Conservation (phyloP, 1,140 invertebrate genomes). For the Drosophila elegans region DNA sequence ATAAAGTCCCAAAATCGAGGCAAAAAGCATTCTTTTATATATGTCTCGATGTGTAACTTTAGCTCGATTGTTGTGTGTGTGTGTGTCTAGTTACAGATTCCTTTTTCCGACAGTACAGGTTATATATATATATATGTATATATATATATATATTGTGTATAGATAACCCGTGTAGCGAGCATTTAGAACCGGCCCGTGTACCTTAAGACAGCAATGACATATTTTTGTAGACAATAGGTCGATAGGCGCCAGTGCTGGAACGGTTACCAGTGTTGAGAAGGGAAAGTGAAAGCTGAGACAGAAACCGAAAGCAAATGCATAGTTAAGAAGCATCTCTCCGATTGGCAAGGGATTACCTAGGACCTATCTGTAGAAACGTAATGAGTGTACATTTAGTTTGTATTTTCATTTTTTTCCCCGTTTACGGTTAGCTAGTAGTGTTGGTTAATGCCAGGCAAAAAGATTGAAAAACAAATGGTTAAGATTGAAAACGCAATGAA, state of each 20-base stretch:
- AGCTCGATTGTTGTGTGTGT: slow-evolving; percentile 3
- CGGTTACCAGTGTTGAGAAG: not conserved
- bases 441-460: slow-evolving; percentile 34
- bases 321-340: slow-evolving; percentile 20
- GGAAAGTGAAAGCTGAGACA: not conserved
- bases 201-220: slow-evolving; percentile 13
- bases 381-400: slow-evolving; percentile 11
- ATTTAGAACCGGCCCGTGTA: slow-evolving; percentile 14
- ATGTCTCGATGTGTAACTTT: slow-evolving; percentile 7
- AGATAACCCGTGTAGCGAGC: slow-evolving; percentile 2
- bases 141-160: slow-evolving; percentile 4
- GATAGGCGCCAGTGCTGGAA: not conserved
- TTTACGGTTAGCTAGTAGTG: slow-evolving; percentile 35
- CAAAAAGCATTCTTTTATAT: slow-evolving; percentile 2
- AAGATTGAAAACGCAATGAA: slow-evolving; percentile 74
- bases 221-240: slow-evolving; percentile 39
- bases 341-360: not conserved
- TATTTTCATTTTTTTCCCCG: not conserved
- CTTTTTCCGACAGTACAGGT: not conserved
- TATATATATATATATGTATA: slow-evolving; percentile 6
- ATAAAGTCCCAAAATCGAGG: not conserved
- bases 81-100: slow-evolving; percentile 11
- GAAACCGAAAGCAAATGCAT: slow-evolving; percentile 53
- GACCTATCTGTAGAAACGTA: slow-evolving; percentile 13
- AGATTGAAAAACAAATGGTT: slow-evolving; percentile 35